Conservation (phyloP, 2,113 vertebrate species). For the Sialia sialis region DNA sequence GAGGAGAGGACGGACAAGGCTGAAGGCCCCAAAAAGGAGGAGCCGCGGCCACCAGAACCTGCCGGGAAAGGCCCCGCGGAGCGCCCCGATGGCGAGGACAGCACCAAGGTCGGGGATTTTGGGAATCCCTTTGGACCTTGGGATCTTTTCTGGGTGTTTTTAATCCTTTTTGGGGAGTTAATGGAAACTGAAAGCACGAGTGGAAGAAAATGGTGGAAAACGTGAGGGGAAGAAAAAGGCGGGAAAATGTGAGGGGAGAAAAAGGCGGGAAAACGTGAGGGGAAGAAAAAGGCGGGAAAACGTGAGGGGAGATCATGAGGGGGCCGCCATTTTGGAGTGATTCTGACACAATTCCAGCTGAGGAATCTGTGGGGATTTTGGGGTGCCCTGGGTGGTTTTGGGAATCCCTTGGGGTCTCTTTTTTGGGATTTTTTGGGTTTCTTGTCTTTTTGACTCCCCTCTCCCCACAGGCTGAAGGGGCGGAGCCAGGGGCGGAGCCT, state of each 20-base stretch:
- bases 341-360: fast-evolving
- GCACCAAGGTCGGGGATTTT: not conserved
- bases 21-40: not conserved
- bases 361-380: no score
- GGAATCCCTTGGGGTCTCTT: no score
- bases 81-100: not conserved
- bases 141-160: no score
- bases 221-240: no score
- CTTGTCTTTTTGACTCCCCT: fast-evolving
- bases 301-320: not conserved
- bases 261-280: not conserved
- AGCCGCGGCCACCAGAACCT: not conserved
- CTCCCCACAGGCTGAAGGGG: not conserved
- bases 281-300: no score
- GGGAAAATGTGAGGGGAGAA: no score
- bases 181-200: not conserved
- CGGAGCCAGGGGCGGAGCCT: not conserved
- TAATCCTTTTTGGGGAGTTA: fast-evolving
- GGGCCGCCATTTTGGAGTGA: fast-evolving
- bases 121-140: no score
- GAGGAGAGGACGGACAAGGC: not conserved
- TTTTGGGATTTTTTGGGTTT: not conserved
- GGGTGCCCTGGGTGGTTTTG: no score
- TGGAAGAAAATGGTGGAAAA: not conserved
- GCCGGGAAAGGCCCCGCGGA: not conserved